These are phyloP conservation scores for Mormyrus proboscirostris DNA, from an alignment of 2,797 vertebrate genomes.

Conservation along the genomic window DNA sequence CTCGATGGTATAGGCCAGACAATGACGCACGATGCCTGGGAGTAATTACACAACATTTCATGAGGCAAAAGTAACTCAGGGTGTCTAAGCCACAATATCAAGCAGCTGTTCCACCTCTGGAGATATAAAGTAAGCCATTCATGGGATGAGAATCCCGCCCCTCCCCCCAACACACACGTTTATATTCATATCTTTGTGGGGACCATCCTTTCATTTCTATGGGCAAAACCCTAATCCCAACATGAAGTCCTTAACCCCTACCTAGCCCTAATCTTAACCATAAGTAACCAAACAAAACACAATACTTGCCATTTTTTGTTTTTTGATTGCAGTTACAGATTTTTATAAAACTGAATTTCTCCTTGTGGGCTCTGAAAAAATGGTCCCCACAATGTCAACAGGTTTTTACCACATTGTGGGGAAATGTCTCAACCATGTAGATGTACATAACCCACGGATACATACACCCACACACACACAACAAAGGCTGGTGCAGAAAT, in stretches of 20 bases:
- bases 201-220: background rate
- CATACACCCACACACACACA: background rate
- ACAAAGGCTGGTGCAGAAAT: background rate
- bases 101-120: background rate
- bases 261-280: background rate
- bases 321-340: background rate
- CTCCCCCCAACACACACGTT: background rate
- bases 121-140: background rate
- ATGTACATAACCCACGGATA: background rate
- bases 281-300: background rate
- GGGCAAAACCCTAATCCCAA: background rate
- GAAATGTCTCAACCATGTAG: background rate
- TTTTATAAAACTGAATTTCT: background rate
- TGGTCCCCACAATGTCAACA: background rate
- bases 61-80: background rate
- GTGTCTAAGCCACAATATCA: background rate
- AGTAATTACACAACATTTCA: conserved; percentile 1
- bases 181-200: background rate
- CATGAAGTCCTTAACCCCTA: background rate
- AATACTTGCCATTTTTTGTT: background rate
- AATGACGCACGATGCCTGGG: background rate
- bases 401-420: background rate
- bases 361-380: background rate
- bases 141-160: background rate
- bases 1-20: background rate